A percentile compares a stretch with the other conserved stretches of the same genome.
phyloP scores from a whole-genome alignment of 2,113 vertebrate genomes.

The Sula dactylatra region DNA sequence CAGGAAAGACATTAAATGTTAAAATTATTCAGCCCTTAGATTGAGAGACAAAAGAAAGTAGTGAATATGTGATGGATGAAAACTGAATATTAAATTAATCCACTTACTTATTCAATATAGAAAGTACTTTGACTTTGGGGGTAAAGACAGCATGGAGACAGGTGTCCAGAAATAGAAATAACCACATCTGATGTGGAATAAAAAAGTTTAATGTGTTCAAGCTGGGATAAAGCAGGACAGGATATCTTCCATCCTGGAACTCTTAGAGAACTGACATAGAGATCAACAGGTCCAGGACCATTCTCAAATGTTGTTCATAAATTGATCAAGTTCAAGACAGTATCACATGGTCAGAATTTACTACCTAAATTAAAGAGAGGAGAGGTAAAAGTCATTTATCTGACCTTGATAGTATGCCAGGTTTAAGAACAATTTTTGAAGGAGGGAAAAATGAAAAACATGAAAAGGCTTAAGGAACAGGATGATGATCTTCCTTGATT shows the following conservation, averaged over 20 bases:
- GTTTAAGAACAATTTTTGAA: neutral
- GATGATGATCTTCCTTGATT: neutral
- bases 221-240: neutral
- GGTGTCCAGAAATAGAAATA: neutral
- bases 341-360: neutral
- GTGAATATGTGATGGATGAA: neutral
- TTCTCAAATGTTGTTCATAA: neutral
- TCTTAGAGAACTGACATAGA: neutral
- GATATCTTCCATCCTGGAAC: neutral
- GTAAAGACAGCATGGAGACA: neutral
- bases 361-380: neutral
- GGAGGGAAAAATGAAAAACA: neutral
- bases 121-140: neutral
- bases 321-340: neutral
- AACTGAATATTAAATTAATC: neutral
- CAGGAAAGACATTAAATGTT: neutral
- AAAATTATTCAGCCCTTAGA: neutral
- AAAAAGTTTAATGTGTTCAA: neutral
- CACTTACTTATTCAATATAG: neutral
- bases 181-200: neutral
- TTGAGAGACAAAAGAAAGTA: neutral
- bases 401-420: fast-evolving
- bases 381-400: neutral
- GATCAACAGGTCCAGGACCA: neutral
- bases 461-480: neutral